Conservation (phyloP, 2,888 invertebrate genomes). For the Villa cingulata region DNA sequence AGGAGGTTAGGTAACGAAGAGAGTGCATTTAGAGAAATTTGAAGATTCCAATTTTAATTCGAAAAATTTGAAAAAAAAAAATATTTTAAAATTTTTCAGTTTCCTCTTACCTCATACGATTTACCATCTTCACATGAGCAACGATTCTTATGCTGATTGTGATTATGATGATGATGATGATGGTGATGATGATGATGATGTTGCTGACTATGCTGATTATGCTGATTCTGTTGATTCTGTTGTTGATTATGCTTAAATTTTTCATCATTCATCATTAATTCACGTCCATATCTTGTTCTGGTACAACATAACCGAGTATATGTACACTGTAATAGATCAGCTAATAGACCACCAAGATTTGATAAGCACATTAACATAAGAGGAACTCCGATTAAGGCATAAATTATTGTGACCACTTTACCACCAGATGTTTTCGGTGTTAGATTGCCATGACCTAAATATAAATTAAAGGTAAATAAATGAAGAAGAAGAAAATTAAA, state of each 20-base stretch:
- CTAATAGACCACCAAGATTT: constrained; percentile 68
- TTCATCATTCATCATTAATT: too few species aligned
- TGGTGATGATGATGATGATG: too few species aligned
- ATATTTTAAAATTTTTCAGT: background rate
- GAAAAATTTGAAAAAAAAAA: background rate
- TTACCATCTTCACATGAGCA: constrained; percentile 16
- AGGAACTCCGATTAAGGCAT: constrained; percentile 78
- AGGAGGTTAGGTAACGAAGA: too few species aligned
- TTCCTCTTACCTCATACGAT: constrained; percentile 20
- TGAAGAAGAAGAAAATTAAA: constrained; percentile 8
- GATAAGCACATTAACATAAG: constrained; percentile 75
- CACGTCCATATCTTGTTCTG: background rate
- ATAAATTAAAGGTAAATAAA: background rate
- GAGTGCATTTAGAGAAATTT: too few species aligned
- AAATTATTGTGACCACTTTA: constrained; percentile 71
- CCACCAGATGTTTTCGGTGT: constrained; percentile 72
- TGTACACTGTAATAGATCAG: constrained; percentile 58
- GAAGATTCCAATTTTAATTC: too few species aligned
- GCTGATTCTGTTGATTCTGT: too few species aligned
- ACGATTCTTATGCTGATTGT: background rate
- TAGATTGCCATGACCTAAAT: constrained; percentile 69
- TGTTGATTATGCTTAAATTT: background rate
- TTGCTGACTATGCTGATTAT: too few species aligned
- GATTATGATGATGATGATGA: background rate
- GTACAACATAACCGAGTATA: constrained; percentile 22